A percentile compares a stretch with the other conserved stretches of the same genome.
These are phyloP conservation scores for Malaclemys terrapin DNA, from an alignment of 2,113 vertebrate genomes.

Conservation along the genomic window DNA sequence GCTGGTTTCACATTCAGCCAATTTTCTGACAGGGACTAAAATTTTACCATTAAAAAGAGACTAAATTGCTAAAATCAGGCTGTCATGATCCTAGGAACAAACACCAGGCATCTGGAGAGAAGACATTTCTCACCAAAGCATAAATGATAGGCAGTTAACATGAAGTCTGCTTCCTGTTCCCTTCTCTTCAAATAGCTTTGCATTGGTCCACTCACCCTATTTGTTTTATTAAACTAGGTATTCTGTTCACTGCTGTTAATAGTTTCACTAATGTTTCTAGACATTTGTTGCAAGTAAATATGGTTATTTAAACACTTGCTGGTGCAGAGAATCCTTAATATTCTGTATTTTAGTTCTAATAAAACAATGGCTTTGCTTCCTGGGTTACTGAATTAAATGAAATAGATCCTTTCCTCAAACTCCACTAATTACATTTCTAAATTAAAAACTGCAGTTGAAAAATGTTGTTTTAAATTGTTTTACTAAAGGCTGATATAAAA, in stretches of 20 bases:
- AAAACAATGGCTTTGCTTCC: background rate
- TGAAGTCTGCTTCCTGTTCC: background rate
- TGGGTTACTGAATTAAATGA: background rate
- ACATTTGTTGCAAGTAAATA: conserved; percentile 7
- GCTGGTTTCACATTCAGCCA: background rate
- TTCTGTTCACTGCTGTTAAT: background rate
- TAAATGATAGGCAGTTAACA: background rate
- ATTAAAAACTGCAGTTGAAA: background rate
- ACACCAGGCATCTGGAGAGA: background rate
- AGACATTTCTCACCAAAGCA: background rate
- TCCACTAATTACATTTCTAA: background rate
- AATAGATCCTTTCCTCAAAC: background rate
- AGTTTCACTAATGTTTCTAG: background rate
- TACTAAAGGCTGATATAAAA: background rate
- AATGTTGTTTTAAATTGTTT: background rate
- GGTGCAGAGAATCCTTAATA: background rate
- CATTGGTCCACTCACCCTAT: background rate
- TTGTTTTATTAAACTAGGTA: background rate
- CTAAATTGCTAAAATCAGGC: background rate
- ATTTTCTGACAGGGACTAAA: background rate
- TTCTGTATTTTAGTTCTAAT: background rate
- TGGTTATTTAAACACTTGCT: background rate
- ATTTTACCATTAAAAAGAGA: background rate
- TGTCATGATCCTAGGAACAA: background rate
- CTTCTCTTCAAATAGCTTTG: background rate